These are phyloP conservation scores for Stichodactyla helianthus DNA, from an alignment of 64 coral and sea anemone genomes.

Conservation along the genomic window DNA sequence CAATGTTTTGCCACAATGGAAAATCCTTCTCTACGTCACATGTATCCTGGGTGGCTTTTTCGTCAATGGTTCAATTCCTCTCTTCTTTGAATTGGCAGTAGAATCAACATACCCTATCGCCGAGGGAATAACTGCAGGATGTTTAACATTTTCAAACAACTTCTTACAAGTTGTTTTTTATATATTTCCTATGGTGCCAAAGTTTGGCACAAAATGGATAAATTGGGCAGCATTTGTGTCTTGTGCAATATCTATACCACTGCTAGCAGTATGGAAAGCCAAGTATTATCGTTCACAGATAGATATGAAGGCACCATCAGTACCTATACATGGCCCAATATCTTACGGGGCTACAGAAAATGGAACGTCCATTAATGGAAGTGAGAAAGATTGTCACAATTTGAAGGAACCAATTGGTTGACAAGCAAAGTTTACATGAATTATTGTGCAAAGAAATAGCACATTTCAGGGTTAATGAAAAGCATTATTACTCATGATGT, in stretches of 20 bases:
- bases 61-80: conserved; percentile 89
- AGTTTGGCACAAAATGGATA: conserved; percentile 93
- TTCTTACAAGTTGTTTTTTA: conserved; percentile 90
- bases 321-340: conserved; percentile 40
- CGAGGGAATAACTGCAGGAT: conserved; percentile 85
- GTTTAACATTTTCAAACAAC: conserved; percentile 87
- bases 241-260: conserved; percentile 53
- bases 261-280: conserved; percentile 63
- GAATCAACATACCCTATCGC: conserved; percentile 95
- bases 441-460: neutral
- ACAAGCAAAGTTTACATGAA: neutral
- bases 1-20: conserved; percentile 48
- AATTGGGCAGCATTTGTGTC: conserved; percentile 89
- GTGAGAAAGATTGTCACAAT: neutral
- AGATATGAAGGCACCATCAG: conserved; percentile 55
- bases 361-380: neutral
- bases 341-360: neutral
- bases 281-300: conserved; percentile 78
- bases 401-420: neutral
- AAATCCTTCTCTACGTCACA: conserved; percentile 64
- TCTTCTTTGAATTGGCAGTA: conserved; percentile 92
- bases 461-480: too few relatives aligned
- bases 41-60: conserved; percentile 81
- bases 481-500: too few relatives aligned
- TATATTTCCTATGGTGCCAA: conserved; percentile 87